These are phyloP conservation scores for Eupristina koningsbergeri DNA, from an alignment of 1,140 invertebrate species.

Conservation along the genomic window DNA sequence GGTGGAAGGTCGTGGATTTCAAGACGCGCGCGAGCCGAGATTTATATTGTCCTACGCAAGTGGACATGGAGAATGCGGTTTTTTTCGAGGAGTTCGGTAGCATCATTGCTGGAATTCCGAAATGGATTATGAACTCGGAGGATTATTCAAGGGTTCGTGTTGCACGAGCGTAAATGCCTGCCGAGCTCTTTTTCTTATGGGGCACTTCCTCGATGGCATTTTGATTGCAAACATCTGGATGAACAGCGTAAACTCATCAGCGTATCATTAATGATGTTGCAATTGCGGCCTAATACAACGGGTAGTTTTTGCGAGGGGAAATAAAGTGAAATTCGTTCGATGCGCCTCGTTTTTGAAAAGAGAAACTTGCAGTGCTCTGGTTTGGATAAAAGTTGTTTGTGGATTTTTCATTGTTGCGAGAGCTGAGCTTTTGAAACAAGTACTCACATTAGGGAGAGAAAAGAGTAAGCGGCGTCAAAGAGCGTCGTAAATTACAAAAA, in stretches of 20 bases:
- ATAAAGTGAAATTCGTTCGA: too few species aligned
- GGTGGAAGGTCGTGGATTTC: slow-evolving; percentile 34
- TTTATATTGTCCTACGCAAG: slow-evolving; percentile 15
- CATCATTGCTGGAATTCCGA: slow-evolving; percentile 1
- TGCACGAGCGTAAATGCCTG: too few species aligned
- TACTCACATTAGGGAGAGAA: neutral
- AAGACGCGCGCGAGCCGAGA: neutral
- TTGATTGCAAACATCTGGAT: too few species aligned
- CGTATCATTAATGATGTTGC: neutral
- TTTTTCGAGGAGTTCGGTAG: neutral
- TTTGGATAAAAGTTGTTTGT: neutral
- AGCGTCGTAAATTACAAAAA: neutral
- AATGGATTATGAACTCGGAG: neutral
- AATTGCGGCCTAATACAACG: neutral
- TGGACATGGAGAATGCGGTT: neutral
- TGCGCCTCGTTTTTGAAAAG: too few species aligned
- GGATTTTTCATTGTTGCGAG: neutral
- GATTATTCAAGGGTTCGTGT: neutral
- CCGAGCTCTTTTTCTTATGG: neutral
- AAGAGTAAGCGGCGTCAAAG: neutral
- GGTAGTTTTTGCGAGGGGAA: too few species aligned
- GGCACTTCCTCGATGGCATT: too few species aligned
- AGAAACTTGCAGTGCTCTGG: too few species aligned
- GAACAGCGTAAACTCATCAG: neutral
- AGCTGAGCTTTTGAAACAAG: neutral